Conservation (phyloP, 2,888 invertebrate species). For the Amphiduros pacificus region DNA sequence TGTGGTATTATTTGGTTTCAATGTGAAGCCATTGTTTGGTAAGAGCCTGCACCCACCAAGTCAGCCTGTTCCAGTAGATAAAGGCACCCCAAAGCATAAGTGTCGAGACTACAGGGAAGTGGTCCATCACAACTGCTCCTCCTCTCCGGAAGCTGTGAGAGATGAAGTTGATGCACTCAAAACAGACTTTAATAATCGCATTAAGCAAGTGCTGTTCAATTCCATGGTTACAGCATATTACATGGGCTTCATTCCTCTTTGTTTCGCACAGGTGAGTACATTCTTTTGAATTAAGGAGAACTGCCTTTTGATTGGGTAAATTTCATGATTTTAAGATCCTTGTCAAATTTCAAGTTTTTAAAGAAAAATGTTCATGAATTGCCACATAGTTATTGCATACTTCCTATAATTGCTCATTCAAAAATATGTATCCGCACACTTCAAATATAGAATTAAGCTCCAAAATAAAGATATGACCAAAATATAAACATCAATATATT, state of each 20-base stretch:
- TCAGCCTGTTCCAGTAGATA: not conserved
- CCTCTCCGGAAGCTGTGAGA: slow-evolving; percentile 63
- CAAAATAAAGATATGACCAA: too few relatives aligned
- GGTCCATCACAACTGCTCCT: slow-evolving; percentile 13
- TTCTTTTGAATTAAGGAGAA: too few relatives aligned
- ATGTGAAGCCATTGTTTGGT: slow-evolving; percentile 76
- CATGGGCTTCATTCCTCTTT: slow-evolving; percentile 84
- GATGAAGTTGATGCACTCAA: slow-evolving; percentile 83
- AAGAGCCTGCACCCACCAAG: slow-evolving; percentile 35
- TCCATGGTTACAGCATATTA: slow-evolving; percentile 86
- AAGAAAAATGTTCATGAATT: too few relatives aligned
- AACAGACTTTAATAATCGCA: slow-evolving; percentile 83
- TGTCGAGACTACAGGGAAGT: slow-evolving; percentile 21
- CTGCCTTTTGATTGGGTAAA: too few relatives aligned
- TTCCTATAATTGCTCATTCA: too few relatives aligned
- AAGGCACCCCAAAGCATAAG: slow-evolving; percentile 22
- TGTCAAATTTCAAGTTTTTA: too few relatives aligned
- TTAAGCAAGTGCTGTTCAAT: slow-evolving; percentile 85
- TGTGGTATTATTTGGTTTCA: slow-evolving; percentile 74
- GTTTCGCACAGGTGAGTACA: slow-evolving; percentile 77
- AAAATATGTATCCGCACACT: too few relatives aligned
- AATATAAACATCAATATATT: not conserved
- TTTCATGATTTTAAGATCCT: too few relatives aligned
- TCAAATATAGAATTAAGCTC: too few relatives aligned
- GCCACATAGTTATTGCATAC: too few relatives aligned